These are phyloP conservation scores for Apistogramma diplotaenia DNA, from an alignment of 2,113 vertebrate genomes.

Conservation along the genomic window DNA sequence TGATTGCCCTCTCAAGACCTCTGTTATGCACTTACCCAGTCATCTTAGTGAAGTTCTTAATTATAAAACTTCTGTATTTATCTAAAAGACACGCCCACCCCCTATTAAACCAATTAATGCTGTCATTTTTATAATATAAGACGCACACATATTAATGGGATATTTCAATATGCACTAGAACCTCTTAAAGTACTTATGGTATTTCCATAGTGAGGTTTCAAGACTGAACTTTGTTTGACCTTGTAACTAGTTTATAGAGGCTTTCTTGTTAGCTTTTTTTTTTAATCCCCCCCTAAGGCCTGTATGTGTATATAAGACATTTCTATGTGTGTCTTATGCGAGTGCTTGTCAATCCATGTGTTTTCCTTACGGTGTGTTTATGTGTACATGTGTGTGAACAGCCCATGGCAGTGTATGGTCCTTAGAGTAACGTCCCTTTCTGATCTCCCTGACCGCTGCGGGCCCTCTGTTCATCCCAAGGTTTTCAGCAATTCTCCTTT, in stretches of 20 bases:
- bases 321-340: neutral
- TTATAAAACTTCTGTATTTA: slow-evolving; percentile 44
- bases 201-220: slow-evolving; percentile 32
- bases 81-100: slow-evolving; percentile 12
- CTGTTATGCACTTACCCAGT: slow-evolving; percentile 29
- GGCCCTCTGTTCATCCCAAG: slow-evolving; percentile 41
- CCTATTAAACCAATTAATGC: neutral
- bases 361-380: slow-evolving; percentile 42
- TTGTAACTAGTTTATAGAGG: slow-evolving; percentile 2
- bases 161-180: neutral
- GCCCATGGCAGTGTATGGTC: slow-evolving; percentile 46
- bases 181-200: neutral
- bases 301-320: neutral
- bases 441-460: slow-evolving; percentile 55
- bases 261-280: slow-evolving; percentile 37
- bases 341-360: neutral
- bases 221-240: slow-evolving; percentile 58
- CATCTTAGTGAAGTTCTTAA: slow-evolving; percentile 46
- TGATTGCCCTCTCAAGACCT: slow-evolving; percentile 71
- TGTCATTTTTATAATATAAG: neutral
- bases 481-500: slow-evolving; percentile 18
- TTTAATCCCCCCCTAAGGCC: slow-evolving; percentile 16
- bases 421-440: slow-evolving; percentile 41
- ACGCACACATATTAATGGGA: neutral
- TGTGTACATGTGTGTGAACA: slow-evolving; percentile 4